These are phyloP conservation scores for Agriopis leucophaearia DNA, from an alignment of 2,888 invertebrate species.

Conservation along the genomic window DNA sequence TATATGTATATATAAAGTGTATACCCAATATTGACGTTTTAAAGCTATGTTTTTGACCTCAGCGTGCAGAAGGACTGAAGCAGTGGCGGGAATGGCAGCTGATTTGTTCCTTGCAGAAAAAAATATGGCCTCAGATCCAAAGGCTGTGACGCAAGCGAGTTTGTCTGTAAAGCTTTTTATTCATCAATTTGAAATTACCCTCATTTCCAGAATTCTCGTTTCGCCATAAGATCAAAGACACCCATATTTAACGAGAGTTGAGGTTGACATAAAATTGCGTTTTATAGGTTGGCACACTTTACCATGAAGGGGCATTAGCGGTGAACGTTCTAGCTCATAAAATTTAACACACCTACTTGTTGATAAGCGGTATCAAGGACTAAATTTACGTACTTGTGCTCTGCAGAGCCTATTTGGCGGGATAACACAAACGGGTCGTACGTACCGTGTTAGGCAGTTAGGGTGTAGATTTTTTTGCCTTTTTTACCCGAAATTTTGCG, in stretches of 20 bases:
- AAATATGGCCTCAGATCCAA: not conserved
- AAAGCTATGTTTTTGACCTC: too few species aligned
- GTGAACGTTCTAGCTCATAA: conserved; percentile 56
- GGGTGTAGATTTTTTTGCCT: not conserved
- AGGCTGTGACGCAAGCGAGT: not conserved
- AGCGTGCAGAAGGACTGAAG: too few species aligned
- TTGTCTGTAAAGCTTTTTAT: conserved; percentile 9
- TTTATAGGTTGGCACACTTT: conserved; percentile 67
- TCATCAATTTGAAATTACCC: conserved; percentile 20
- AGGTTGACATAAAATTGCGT: conserved; percentile 66
- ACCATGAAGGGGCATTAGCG: conserved; percentile 47
- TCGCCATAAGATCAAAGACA: conserved; percentile 42
- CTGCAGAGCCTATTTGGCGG: conserved; percentile 14
- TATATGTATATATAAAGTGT: too few species aligned
- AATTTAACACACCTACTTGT: conserved; percentile 61
- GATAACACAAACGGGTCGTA: not conserved
- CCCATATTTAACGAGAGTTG: conserved; percentile 58
- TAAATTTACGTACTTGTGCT: conserved; percentile 19
- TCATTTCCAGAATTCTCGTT: conserved; percentile 16
- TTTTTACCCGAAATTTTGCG: not conserved
- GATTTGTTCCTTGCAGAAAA: too few species aligned
- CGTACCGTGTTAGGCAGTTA: not conserved
- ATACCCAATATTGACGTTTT: too few species aligned
- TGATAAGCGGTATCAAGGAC: conserved; percentile 53
- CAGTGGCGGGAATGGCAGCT: too few species aligned